A percentile compares a stretch with the other conserved stretches of the same genome.
These are phyloP conservation scores for Chiridota heheva DNA, from an alignment of 35 echinoderm and acorn worm genomes.

Conservation along the genomic window DNA sequence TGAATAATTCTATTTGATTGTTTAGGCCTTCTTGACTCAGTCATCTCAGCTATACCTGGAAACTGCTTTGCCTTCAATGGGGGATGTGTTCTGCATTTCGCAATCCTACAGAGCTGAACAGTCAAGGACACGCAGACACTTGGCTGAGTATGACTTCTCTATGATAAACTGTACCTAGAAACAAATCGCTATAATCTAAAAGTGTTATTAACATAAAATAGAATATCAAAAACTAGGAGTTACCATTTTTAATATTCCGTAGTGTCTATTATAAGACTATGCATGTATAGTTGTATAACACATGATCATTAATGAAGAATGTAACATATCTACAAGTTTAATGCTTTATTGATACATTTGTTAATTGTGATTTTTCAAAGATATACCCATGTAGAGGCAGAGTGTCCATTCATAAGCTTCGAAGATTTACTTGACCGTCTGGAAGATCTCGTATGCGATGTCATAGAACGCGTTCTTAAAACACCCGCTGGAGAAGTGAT, in stretches of 20 bases:
- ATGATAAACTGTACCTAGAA: no score
- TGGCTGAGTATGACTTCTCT: slow-evolving; percentile 98
- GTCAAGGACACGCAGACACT: slow-evolving; percentile 78
- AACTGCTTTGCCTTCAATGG: slow-evolving; percentile 80
- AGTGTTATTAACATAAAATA: no score
- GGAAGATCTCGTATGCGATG: slow-evolving; percentile 86
- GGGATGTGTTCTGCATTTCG: slow-evolving; percentile 81
- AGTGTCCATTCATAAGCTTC: slow-evolving; percentile 86
- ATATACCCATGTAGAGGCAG: slow-evolving; percentile 88
- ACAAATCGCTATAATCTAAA: no score
- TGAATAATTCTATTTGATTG: not conserved
- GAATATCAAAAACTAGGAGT: no score
- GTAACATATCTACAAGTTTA: no score
- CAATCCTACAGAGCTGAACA: slow-evolving; percentile 89
- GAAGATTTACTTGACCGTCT: slow-evolving; percentile 79
- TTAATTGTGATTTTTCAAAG: no score
- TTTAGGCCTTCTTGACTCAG: slow-evolving; percentile 83
- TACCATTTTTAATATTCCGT: no score
- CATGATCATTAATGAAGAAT: no score
- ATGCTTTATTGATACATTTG: no score
- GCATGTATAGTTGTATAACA: no score
- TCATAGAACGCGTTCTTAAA: slow-evolving; percentile 68
- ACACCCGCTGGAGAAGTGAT: slow-evolving; percentile 71
- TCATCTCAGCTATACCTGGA: slow-evolving; percentile 91
- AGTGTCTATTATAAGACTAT: no score